Evolutionary conservation across 2,113 vertebrate genomes (phyloP), one percentile per base, ranked within the genome.

Genomic region (Lates calcarifer): DNA sequence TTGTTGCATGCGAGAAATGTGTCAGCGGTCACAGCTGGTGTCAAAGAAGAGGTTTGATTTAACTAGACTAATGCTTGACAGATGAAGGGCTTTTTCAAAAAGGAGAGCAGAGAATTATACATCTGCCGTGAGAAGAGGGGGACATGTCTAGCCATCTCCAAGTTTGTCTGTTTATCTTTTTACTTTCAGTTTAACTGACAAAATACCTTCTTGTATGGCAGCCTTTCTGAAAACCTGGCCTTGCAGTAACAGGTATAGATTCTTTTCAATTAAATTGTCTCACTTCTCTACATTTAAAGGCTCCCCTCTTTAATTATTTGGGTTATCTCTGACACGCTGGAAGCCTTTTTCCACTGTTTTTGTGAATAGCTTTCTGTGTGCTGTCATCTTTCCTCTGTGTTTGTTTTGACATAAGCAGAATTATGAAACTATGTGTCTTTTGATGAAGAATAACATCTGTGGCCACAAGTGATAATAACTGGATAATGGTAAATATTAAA

Each of bases 1-100:
- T 75, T 79, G 74, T 90, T 74, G 80, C 87, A 91, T 89, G 90
- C 71, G 85, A 95, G 72, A 89, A 83, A 83, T 62, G 82, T 90
- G 90, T 92, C 78, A 0, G 69, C 29, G 11, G 77, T 80, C 69
- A 35, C 82, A 90, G 80, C 78, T 87, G 84, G 71, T 87, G 86
- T 89, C 70, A 89, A 79, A 83, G 71, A 85, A 69, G 29, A 78
- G 33, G 31, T 73, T 66, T 66, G 70, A 60, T 78, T 86, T 75
- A 87, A 83, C 58, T 20, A 11, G 64, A 45, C 79, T 89, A 67
- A 91, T 84, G 67, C 89, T 70, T 87, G 81, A 83, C 86, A 92
- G 74, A 90, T 86, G 81, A 90, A 73, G 37, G 62, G 64, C 51
- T 45, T 47, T 69, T 45, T 47, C 66, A 61, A 72, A 83, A 60